Evolutionary conservation across 2,113 vertebrate species (phyloP).

Genomic region (Megaleporinus macrocephalus): DNA sequence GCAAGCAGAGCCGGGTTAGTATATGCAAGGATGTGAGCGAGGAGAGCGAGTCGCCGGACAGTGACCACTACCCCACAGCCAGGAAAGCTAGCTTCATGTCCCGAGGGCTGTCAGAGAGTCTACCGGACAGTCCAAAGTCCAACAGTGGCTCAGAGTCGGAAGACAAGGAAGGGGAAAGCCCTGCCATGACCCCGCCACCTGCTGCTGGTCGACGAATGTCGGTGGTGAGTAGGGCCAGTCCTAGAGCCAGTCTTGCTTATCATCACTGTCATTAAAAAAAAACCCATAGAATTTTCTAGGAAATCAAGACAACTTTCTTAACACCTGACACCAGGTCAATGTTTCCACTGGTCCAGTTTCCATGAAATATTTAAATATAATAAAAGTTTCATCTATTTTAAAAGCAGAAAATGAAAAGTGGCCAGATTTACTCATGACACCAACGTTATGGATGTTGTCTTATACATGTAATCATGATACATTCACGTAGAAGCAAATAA

Average conservation of each 20-base stretch:
- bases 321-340: too few species aligned
- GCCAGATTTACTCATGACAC: too few species aligned
- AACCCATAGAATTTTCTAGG: too few species aligned
- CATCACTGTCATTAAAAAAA: background rate
- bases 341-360: too few species aligned
- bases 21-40: conserved; percentile 76
- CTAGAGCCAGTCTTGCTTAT: too few species aligned
- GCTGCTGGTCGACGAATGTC: conserved; percentile 82
- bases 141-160: conserved; percentile 72
- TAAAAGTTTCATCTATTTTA: too few species aligned
- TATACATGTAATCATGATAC: too few species aligned
- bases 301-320: too few species aligned
- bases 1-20: conserved; percentile 78
- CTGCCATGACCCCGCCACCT: conserved; percentile 74
- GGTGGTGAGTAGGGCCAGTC: conserved; percentile 83
- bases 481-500: too few species aligned
- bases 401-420: too few species aligned
- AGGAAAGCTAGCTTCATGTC: conserved; percentile 87
- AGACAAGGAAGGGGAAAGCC: conserved; percentile 73
- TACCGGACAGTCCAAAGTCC: conserved; percentile 75
- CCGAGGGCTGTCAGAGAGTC: conserved; percentile 79
- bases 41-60: conserved; percentile 80
- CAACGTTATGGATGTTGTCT: too few species aligned
- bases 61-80: conserved; percentile 72
- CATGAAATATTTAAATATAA: too few species aligned